Evolutionary conservation across 1,140 invertebrate species (phyloP), one percentile per base, ranked within the genome.

Genomic region (Neodiprion fabricii): DNA sequence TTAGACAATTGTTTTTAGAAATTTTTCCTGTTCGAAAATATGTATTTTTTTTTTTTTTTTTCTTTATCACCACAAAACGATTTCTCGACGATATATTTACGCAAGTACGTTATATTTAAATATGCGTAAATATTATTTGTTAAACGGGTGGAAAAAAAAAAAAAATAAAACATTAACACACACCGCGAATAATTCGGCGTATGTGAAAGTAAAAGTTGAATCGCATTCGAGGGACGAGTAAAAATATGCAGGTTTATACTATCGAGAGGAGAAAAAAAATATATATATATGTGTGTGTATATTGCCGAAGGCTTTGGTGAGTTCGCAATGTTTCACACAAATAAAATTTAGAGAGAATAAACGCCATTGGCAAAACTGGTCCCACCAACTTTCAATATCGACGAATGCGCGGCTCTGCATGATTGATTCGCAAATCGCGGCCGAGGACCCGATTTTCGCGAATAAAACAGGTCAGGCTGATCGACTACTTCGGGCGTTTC

Each of bases 331-430:
- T 61, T 14, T 9, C n/a, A 61, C n/a, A 14, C 53, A 17, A 61
- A 61, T 14, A 12, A 61, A 61, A 61, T 61, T 61, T 61, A 61
- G 53, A 40, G 28, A 40, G 28, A 61, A 61, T 61, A 17, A 17
- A 61, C 53, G n/a, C 53, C 53, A 61, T 61, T 61, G 53, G 53
- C 53, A 61, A 61, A 61, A 61, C 53, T 61, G 53, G 11, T 61
- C 53, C 53, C n/a, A 12, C 11, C 11, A 12, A 61, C 53, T 40
- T 40, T 40, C 28, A 40, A 40, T 40, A 40, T 40, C 28, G 28
- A 40, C 28, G 28, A 40, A 40, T 40, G 28, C 28, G 28, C 28
- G 28, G 28, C 28, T 40, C 53, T 61, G 53, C n/a, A 61, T 17
- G 53, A 12, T 61, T 17, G n/a, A 61, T 61, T 61, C n/a, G 53